phyloP scores from a whole-genome alignment of 2,888 invertebrate species.

The Carterocephalus palaemon region DNA sequence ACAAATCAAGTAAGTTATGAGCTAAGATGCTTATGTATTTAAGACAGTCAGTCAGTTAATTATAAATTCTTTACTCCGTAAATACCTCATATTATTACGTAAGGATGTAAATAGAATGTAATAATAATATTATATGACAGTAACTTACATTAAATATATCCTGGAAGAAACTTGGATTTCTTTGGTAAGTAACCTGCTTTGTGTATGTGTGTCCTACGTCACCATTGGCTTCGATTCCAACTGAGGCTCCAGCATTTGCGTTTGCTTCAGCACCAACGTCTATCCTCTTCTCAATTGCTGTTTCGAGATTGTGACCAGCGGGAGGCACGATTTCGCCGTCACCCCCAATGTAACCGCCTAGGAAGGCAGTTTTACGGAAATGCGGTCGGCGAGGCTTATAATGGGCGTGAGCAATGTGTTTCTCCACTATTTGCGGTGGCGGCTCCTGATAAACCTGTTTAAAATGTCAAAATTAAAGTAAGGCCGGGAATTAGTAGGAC shows the following conservation, averaged over 20 bases:
- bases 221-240: constrained; percentile 32
- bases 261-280: constrained; percentile 49
- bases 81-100: too few relatives aligned
- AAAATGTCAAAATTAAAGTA: constrained; percentile 19
- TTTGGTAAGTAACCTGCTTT: constrained; percentile 50
- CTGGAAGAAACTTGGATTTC: constrained; percentile 72
- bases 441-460: constrained; percentile 54
- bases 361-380: constrained; percentile 50
- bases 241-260: constrained; percentile 37
- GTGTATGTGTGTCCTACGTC: constrained; percentile 44
- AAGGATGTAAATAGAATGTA: neutral
- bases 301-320: constrained; percentile 36
- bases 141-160: constrained; percentile 82
- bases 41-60: too few relatives aligned
- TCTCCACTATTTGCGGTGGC: constrained; percentile 48
- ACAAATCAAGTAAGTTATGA: too few relatives aligned
- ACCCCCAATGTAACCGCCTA: constrained; percentile 56
- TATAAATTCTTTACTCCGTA: too few relatives aligned
- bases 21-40: too few relatives aligned
- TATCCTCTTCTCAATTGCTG: constrained; percentile 52
- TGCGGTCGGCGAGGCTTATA: constrained; percentile 56
- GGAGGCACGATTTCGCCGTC: constrained; percentile 38
- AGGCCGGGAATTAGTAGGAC: constrained; percentile 8
- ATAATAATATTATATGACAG: neutral
- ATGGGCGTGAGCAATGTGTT: constrained; percentile 49